phyloP scores from a whole-genome alignment of 1,140 invertebrate genomes.

The Anthonomus grandis region DNA sequence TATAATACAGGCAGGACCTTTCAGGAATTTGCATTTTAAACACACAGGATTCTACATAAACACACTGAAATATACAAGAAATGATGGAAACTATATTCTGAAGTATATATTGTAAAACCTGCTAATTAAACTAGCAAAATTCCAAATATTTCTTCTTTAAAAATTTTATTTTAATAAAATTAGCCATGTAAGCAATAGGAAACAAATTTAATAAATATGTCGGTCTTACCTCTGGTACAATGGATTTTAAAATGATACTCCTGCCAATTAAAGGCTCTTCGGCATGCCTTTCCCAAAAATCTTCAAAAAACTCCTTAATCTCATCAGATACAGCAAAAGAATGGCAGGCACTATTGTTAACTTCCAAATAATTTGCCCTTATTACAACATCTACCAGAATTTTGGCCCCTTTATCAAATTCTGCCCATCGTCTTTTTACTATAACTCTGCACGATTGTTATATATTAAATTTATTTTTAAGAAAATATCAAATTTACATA shows the following conservation, averaged over 20 bases:
- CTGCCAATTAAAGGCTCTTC: conserved; percentile 64
- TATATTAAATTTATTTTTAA: conserved; percentile 12
- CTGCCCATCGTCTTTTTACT: conserved; percentile 71
- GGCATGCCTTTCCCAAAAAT: conserved; percentile 71
- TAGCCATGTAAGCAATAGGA: too few relatives aligned
- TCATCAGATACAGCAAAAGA: conserved; percentile 64
- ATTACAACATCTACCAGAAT: conserved; percentile 70
- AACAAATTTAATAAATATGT: too few relatives aligned
- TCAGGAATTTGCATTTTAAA: too few relatives aligned
- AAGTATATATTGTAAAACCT: too few relatives aligned
- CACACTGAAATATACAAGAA: too few relatives aligned
- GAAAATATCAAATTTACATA: conserved; percentile 47
- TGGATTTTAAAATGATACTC: conserved; percentile 75
- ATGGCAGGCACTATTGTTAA: conserved; percentile 66
- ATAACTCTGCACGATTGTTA: conserved; percentile 63
- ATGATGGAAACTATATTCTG: too few relatives aligned
- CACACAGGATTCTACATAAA: too few relatives aligned
- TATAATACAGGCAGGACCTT: too few relatives aligned
- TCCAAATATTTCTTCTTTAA: too few relatives aligned
- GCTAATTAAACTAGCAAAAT: too few relatives aligned
- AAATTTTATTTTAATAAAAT: too few relatives aligned
- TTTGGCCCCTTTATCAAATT: conserved; percentile 55
- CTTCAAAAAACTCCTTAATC: conserved; percentile 65
- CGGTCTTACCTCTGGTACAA: conserved; percentile 73
- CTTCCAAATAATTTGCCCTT: conserved; percentile 70